Base-by-base conservation (phyloP, 2,888 invertebrate genomes). In the Cheilosia urbana region DNA sequence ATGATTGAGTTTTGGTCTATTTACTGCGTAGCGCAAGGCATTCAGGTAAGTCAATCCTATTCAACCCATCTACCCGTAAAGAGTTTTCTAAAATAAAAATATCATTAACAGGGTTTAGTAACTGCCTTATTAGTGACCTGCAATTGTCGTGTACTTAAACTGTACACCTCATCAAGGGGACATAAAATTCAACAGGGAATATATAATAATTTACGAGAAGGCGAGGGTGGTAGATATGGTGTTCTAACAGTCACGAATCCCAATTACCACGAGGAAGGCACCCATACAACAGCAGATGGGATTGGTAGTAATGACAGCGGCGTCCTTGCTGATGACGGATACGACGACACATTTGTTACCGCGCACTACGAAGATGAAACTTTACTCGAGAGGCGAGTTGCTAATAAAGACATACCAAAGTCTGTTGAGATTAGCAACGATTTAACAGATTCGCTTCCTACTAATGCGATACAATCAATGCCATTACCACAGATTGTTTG, bases 71-170 rank as follows among this genome's bases (percentile, higher is more conserved):
- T n/a, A 19, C 51, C 27, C 24, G 11, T 6, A 6, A 27, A 34
- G n/a, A n/a, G 11, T 49, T 34, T 19, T 27, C 17, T 27, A 49
- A 49, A 1, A 24, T 7, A 57, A 69, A 11, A 13, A 19, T 58
- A 21, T 58, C 15, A 21, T 62, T 65, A 47, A 73, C 92, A 95
- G 92, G 95, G 95, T 49, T 93, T 95, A 80, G 93, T 94, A 87
- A 93, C 95, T 72, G 94, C 95, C 17, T 92, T 94, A 89, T 92
- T 94, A 80, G 94, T 95, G 68, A 94, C 95, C 27, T 95, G 95
- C 90, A 94, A 95, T 91, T 94, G 94, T 89, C 93, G 93, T 87
- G 90, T 92, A 40, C 77, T 89, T 19, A 88, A 89, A 69, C 63
- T 89, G 15, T 89, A 89, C 58, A 89, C 89, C 7, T 87, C 88